Evolutionary conservation across 2,888 invertebrate species (phyloP), one percentile per base, ranked within the genome.

Genomic region (Aphodius sticticus): DNA sequence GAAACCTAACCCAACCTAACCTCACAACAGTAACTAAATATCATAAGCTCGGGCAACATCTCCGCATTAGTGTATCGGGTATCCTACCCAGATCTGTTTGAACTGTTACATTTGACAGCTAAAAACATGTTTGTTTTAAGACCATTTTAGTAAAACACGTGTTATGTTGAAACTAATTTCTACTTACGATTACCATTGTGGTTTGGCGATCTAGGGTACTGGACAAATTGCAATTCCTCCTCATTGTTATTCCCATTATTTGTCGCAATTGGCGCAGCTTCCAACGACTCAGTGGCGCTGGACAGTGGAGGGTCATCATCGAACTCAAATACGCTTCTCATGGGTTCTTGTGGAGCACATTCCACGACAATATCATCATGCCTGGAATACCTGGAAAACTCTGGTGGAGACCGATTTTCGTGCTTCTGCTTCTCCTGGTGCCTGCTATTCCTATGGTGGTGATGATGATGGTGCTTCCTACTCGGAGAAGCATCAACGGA

Each of bases 191-290:
- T 86, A 80, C 84, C 84, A 78, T 83, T 84, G 71, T 81, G 74
- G 37, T 80, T 87, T 38, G 88, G 88, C 53, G 87, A 87, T 80
- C 86, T 91, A 78, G 91, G 89, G 85, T 91, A 91, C 81, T 93
- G 92, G 77, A 93, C 91, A 86, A 93, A 93, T 86, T 92, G 91
- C 84, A 89, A 90, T 86, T 91, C 91, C 35, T 90, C 92, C 82
- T 92, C 90, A 38, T 85, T 84, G 69, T 80, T 83, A 16, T 83
- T 82, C 69, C 78, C 81, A 14, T 90, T 89, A 38, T 83, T 82
- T 35, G 78, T 82, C 16, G 82, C 82, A 37, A 80, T 81, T 9
- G 74, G 74, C 74, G 83, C 83, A 6, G 80, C 53, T 2, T 80
- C 76, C 16, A 77, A 76, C 2, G 82, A 79, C 9, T 78, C 80